Evolutionary conservation across 2,888 invertebrate species (phyloP), one percentile per base, ranked within the genome.

Genomic region (Galerucella pusilla): DNA sequence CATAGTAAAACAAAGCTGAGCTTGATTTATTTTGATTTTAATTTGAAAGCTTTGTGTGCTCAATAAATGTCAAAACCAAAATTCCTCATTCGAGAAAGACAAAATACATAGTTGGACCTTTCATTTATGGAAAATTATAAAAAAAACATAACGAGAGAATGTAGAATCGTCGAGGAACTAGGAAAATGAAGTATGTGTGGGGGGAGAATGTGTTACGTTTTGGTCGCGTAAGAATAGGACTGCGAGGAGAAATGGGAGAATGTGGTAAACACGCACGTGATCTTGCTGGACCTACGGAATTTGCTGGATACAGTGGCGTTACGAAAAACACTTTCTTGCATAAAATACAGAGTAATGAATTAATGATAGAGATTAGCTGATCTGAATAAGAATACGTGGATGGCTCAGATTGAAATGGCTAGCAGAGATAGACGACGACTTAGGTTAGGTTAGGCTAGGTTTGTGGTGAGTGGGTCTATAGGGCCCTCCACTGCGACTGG

Each of bases 181-280:
- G n/a, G 52, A 52, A 52, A 60, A 60, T 28, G 10, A 25, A 28
- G 28, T 12, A 60, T 60, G 25, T 12, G 20, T 42, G 35, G 60
- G 25, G 20, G 60, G 11, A 11, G 25, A 28, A 28, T 60, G 28
- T 60, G 60, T 60, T 60, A 14, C 4, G 25, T 7, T 14, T 60
- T 60, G 28, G 25, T 60, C 28, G 60, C 60, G 11, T 60, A 60
- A 60, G 60, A 25, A 60, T 28, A 60, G 60, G 60, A 25, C 14
- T 60, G 85, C 9, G 35, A 1, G 35, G 9, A 42, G 35, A 2
- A 42, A 42, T 42, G 35, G 35, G 35, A 42, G 35, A 85, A 80
- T 86, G 86, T 83, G 85, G 86, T 86, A 85, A 85, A 84, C 85
- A 86, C 85, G 86, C 86, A 86, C 86, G 86, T 86, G 86, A 85